Evolutionary conservation across 64 coral and sea anemone genomes (phyloP).

Genomic region (Dendrophyllia cribrosa): DNA sequence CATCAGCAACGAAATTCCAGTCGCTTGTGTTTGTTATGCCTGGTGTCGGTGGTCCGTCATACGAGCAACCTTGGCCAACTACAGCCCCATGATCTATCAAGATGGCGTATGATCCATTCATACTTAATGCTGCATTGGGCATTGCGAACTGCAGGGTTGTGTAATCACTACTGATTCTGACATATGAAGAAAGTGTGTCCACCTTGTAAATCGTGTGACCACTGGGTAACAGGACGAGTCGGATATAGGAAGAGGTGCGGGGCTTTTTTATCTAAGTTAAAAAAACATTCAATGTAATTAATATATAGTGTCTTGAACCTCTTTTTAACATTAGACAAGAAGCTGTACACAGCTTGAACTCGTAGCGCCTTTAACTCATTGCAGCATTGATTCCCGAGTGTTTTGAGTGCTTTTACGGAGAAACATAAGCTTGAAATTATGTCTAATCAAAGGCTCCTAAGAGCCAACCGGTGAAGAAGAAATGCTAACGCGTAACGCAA

Average conservation of each 20-base stretch:
- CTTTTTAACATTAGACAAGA: too few species aligned
- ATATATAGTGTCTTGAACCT: too few species aligned
- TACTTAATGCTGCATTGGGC: conserved; percentile 4
- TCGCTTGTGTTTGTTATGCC: neutral
- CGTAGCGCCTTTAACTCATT: too few species aligned
- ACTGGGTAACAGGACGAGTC: neutral
- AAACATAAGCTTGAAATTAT: too few species aligned
- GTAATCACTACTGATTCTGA: neutral
- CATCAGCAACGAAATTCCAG: neutral
- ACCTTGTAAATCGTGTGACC: conserved; percentile 11
- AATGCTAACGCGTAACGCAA: too few species aligned
- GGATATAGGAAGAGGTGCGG: conserved; percentile 1
- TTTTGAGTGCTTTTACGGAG: too few species aligned
- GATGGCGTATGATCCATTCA: conserved; percentile 27
- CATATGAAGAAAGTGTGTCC: neutral
- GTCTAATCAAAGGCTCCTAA: too few species aligned
- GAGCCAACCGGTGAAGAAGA: too few species aligned
- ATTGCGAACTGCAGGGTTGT: neutral
- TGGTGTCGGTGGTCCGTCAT: conserved; percentile 23
- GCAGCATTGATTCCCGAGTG: too few species aligned
- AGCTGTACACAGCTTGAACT: too few species aligned
- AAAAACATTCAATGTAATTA: neutral
- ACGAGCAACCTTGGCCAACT: conserved; percentile 9
- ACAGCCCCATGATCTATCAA: conserved; percentile 25
- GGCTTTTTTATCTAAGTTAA: conserved; percentile 12